Conservation (phyloP, 2,888 invertebrate genomes). For the Latheticus oryzae region DNA sequence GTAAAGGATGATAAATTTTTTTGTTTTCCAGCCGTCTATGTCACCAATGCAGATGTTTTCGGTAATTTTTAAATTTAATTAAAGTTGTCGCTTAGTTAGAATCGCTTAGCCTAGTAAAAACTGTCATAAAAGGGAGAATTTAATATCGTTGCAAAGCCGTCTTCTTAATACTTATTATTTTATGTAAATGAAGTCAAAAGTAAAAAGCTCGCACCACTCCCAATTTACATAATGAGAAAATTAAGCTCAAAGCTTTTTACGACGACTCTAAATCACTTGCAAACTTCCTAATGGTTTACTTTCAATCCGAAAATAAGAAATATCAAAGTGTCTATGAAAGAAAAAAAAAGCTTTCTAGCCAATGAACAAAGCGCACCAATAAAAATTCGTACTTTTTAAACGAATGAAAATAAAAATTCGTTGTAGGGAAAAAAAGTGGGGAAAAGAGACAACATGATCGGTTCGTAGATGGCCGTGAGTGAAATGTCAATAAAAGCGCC, state of each 20-base stretch:
- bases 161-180: constrained; percentile 53
- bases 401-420: constrained; percentile 33
- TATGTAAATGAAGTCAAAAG: constrained; percentile 54
- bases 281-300: constrained; percentile 32
- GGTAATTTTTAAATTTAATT: constrained; percentile 19
- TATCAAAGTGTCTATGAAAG: too few relatives aligned
- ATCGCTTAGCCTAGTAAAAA: constrained; percentile 44
- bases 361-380: constrained; percentile 23
- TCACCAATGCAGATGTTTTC: too few relatives aligned
- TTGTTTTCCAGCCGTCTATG: too few relatives aligned
- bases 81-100: constrained; percentile 4
- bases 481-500: constrained; percentile 45
- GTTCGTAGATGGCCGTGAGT: constrained; percentile 19
- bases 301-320: constrained; percentile 11
- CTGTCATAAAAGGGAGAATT: constrained; percentile 49
- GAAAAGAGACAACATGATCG: constrained; percentile 16
- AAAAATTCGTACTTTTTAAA: constrained; percentile 18
- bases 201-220: constrained; percentile 52
- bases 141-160: constrained; percentile 48
- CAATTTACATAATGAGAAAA: constrained; percentile 55
- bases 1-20: too few relatives aligned
- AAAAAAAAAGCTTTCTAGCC: constrained; percentile 8
- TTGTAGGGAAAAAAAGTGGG: not conserved
- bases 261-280: constrained; percentile 37
- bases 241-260: constrained; percentile 46